phyloP scores from a whole-genome alignment of 2,797 vertebrate species.

The Vireo griseus region DNA sequence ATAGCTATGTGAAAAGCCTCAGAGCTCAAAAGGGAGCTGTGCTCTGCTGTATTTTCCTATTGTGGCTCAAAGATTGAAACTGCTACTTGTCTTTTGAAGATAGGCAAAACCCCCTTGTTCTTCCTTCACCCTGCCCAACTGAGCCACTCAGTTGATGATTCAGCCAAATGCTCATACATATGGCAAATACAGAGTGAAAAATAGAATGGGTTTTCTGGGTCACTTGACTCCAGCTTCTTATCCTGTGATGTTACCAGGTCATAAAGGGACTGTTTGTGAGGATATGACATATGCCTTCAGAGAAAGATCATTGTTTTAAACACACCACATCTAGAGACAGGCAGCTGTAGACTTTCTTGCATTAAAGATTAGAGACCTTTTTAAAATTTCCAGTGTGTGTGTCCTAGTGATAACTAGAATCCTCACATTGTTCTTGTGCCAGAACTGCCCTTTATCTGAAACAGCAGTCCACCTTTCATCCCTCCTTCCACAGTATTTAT shows the following conservation, averaged over 20 bases:
- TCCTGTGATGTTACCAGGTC: background rate
- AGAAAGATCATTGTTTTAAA: background rate
- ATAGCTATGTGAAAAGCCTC: background rate
- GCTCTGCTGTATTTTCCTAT: background rate
- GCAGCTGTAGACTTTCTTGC: background rate
- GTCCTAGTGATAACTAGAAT: background rate
- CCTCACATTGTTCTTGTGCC: background rate
- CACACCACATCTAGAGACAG: background rate
- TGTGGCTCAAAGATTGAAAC: background rate
- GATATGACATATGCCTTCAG: background rate
- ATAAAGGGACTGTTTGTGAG: background rate
- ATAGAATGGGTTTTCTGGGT: constrained; percentile 6
- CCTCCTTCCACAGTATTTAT: background rate
- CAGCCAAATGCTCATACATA: background rate
- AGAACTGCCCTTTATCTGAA: background rate
- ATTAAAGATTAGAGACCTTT: background rate
- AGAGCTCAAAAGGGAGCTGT: background rate
- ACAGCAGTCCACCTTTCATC: background rate
- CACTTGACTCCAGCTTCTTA: background rate
- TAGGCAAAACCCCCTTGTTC: background rate
- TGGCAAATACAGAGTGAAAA: background rate
- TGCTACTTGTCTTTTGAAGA: background rate
- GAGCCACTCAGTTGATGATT: background rate
- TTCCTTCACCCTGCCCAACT: background rate
- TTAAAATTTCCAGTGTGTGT: background rate